Evolutionary conservation across 2,888 invertebrate genomes (phyloP).

Genomic region (Aphrophora alni): DNA sequence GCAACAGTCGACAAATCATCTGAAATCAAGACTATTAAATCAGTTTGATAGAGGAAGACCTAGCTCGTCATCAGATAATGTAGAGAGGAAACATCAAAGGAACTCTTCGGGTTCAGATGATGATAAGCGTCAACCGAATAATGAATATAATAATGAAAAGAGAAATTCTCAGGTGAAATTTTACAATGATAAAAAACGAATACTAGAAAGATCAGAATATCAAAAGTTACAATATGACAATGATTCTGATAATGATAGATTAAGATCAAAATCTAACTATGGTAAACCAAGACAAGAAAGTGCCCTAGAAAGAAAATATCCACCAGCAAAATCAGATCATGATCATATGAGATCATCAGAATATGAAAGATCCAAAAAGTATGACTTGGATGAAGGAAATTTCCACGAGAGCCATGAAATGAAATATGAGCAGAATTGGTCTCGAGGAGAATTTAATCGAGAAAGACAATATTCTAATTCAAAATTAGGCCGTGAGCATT

Average conservation of each 20-base stretch:
- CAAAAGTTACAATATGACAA: slow-evolving; percentile 3
- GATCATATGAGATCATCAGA: not conserved
- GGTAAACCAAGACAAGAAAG: not conserved
- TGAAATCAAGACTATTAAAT: not conserved
- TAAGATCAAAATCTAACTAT: not conserved
- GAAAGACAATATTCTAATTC: not conserved
- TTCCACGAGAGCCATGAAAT: not conserved
- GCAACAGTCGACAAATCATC: slow-evolving; percentile 38
- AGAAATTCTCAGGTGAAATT: not conserved
- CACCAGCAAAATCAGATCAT: not conserved
- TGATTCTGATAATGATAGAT: not conserved
- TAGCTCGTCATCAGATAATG: slow-evolving; percentile 46
- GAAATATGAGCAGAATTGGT: not conserved
- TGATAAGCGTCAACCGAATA: not conserved
- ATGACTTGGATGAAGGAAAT: not conserved
- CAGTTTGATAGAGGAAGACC: not conserved
- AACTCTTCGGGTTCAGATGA: slow-evolving; percentile 6
- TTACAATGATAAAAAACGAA: not conserved
- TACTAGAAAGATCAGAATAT: not conserved
- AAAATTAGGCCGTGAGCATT: not conserved
- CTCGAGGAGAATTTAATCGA: too few relatives aligned
- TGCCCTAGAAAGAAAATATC: not conserved
- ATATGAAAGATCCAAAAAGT: not conserved
- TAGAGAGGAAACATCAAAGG: not conserved
- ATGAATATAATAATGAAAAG: not conserved